A percentile compares a stretch with the other conserved stretches of the same genome.
Evolutionary conservation across 2,888 invertebrate species (phyloP).

Genomic region (Adelognathus sp.): DNA sequence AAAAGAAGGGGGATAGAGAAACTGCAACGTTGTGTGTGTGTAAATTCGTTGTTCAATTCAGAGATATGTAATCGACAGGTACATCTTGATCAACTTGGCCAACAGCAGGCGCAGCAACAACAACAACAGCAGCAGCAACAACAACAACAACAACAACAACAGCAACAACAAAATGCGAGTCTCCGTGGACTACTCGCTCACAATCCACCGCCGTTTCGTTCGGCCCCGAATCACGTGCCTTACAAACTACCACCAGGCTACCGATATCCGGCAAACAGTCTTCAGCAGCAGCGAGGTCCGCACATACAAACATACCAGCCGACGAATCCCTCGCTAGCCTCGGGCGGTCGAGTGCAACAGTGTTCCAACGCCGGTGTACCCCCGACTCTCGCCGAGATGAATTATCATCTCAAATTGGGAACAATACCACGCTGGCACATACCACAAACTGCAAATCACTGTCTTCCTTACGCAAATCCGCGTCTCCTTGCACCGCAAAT

Average conservation of each 20-base stretch:
- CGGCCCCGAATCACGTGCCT: constrained; percentile 71
- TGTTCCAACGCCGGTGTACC: constrained; percentile 29
- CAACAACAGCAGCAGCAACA: no score
- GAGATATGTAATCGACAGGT: no score
- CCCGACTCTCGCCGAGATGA: constrained; percentile 60
- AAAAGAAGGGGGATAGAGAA: no score
- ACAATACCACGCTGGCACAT: constrained; percentile 88
- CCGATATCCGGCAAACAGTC: constrained; percentile 70
- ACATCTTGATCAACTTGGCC: constrained; percentile 73
- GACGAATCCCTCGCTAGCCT: constrained; percentile 68
- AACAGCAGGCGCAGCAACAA: no score
- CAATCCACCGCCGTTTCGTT: constrained; percentile 76
- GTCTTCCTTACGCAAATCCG: constrained; percentile 66
- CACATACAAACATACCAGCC: constrained; percentile 73
- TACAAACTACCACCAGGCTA: constrained; percentile 75
- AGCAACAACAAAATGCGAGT: no score
- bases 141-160: no score
- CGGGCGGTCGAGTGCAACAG: constrained; percentile 74
- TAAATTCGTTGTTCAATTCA: no score
- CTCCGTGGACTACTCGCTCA: constrained; percentile 73
- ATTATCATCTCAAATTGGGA: constrained; percentile 66
- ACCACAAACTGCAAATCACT: constrained; percentile 83
- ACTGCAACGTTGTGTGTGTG: no score
- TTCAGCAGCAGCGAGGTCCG: constrained; percentile 67
- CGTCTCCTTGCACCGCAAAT: constrained; percentile 62